phyloP scores from a whole-genome alignment of 1,140 invertebrate species.

The Drosophila pandora region DNA sequence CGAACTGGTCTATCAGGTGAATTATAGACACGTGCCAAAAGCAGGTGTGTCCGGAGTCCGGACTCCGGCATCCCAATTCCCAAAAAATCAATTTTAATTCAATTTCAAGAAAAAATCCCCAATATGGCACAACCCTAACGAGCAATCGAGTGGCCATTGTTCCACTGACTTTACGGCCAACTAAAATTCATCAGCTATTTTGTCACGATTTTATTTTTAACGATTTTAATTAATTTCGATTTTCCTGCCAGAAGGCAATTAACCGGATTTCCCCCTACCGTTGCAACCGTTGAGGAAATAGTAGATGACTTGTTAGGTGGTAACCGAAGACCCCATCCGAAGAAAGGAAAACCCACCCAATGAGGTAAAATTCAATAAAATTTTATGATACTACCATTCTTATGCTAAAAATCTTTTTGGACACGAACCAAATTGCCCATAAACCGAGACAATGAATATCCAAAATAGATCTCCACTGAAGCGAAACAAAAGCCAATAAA shows the following conservation, averaged over 20 bases:
- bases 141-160: constrained; percentile 46
- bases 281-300: constrained; percentile 32
- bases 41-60: constrained; percentile 27
- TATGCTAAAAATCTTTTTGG: constrained; percentile 69
- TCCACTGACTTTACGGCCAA: constrained; percentile 34
- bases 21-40: constrained; percentile 47
- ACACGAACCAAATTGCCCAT: constrained; percentile 58
- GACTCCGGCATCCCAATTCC: background rate
- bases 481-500: constrained; percentile 72
- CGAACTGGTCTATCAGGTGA: constrained; percentile 44
- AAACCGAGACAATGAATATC: constrained; percentile 64
- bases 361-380: constrained; percentile 61
- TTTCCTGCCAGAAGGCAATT: constrained; percentile 40
- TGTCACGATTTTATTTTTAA: constrained; percentile 34
- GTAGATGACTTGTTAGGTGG: constrained; percentile 2
- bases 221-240: constrained; percentile 58
- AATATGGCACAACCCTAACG: constrained; percentile 45
- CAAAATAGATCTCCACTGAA: constrained; percentile 55
- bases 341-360: constrained; percentile 58
- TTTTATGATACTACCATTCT: constrained; percentile 67
- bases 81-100: constrained; percentile 1
- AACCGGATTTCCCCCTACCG: constrained; percentile 30
- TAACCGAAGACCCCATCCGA: background rate
- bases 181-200: constrained; percentile 44
- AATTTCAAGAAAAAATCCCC: background rate